A percentile compares a stretch with the other conserved stretches of the same genome.
Conservation (phyloP, 2,113 vertebrate genomes). For the Himantopus leucocephalus region DNA sequence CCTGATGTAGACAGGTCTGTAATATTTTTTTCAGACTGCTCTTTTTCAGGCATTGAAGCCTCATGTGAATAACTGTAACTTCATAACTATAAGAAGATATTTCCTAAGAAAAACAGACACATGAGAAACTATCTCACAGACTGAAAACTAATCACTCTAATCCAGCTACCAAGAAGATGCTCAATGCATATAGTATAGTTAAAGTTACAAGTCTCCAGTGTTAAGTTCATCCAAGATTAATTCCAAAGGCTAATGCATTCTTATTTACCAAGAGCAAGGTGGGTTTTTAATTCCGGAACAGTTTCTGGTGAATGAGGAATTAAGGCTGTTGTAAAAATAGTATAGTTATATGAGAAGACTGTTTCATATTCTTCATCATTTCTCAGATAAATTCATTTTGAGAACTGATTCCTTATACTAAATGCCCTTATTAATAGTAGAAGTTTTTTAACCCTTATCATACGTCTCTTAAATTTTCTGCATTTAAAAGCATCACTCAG, state of each 20-base stretch:
- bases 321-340: not conserved
- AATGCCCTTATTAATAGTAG: not conserved
- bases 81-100: not conserved
- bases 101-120: not conserved
- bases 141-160: not conserved
- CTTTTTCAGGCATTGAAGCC: not conserved
- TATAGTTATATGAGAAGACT: not conserved
- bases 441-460: not conserved
- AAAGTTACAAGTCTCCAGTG: not conserved
- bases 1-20: not conserved
- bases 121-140: not conserved
- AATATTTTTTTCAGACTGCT: not conserved
- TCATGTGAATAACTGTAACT: not conserved
- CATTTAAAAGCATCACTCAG: not conserved
- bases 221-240: not conserved
- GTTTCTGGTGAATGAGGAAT: not conserved
- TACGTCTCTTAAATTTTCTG: not conserved
- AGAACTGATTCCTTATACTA: not conserved
- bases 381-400: not conserved
- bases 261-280: not conserved
- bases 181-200: not conserved
- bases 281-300: not conserved
- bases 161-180: not conserved
- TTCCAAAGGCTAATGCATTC: not conserved
- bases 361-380: not conserved